These are phyloP conservation scores for Anthonomus grandis DNA, from an alignment of 1,140 invertebrate species.

Conservation along the genomic window DNA sequence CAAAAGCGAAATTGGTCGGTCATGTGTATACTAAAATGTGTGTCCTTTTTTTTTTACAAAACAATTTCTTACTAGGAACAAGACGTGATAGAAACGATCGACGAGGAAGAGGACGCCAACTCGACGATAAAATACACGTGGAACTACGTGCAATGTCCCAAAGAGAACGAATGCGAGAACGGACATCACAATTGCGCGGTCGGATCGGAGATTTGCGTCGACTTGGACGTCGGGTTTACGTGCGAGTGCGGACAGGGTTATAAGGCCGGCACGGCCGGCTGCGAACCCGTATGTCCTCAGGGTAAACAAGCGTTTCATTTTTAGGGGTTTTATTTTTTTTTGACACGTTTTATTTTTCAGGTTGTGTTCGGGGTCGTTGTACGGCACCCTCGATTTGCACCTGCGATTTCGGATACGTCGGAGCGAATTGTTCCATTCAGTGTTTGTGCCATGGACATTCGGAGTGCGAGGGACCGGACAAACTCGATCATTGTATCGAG, in stretches of 20 bases:
- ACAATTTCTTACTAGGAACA: not conserved
- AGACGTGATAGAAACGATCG: slow-evolving; percentile 2
- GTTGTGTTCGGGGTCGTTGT: slow-evolving; percentile 86
- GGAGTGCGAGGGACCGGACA: slow-evolving; percentile 81
- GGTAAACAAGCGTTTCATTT: slow-evolving; percentile 26
- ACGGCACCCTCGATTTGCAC: slow-evolving; percentile 79
- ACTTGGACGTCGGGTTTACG: slow-evolving; percentile 67
- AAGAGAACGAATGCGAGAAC: slow-evolving; percentile 91
- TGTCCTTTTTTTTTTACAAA: not conserved
- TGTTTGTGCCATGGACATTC: slow-evolving; percentile 95
- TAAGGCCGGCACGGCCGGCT: slow-evolving; percentile 57
- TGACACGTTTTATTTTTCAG: slow-evolving; percentile 43
- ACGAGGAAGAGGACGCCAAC: not conserved
- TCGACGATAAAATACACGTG: slow-evolving; percentile 63
- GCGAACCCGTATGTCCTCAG: slow-evolving; percentile 80
- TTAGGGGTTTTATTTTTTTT: not conserved
- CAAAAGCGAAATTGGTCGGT: no score
- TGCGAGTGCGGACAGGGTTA: slow-evolving; percentile 86
- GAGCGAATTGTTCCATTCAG: slow-evolving; percentile 87
- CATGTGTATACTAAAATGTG: no score
- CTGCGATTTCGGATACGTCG: slow-evolving; percentile 94
- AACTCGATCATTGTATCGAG: slow-evolving; percentile 74
- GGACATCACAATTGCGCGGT: slow-evolving; percentile 86
- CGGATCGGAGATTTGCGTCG: slow-evolving; percentile 80
- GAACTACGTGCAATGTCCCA: slow-evolving; percentile 84